These are phyloP conservation scores for Heliangelus exortis DNA, from an alignment of 2,797 vertebrate genomes.

Conservation along the genomic window DNA sequence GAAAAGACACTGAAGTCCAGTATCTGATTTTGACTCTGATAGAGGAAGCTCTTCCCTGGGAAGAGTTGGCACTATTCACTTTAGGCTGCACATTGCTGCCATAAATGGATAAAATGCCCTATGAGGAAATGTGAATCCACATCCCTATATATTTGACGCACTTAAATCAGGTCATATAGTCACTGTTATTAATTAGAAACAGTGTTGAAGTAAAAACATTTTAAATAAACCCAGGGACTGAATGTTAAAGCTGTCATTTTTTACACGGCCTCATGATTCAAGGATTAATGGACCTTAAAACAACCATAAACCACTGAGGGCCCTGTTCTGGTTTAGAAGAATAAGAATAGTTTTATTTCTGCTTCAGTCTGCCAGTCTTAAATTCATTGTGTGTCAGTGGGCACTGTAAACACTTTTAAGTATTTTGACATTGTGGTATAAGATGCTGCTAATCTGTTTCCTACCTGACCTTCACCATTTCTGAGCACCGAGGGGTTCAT, in stretches of 20 bases:
- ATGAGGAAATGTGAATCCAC: not conserved
- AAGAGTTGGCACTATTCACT: not conserved
- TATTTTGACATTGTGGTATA: slow-evolving; percentile 78
- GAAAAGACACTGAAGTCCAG: slow-evolving; percentile 5
- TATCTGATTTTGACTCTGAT: slow-evolving; percentile 5
- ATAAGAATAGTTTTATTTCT: slow-evolving; percentile 72
- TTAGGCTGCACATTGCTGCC: not conserved
- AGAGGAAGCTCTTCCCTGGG: not conserved
- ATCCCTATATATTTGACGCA: slow-evolving; percentile 41
- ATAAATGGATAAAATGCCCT: slow-evolving; percentile 20
- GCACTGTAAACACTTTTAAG: slow-evolving; percentile 83
- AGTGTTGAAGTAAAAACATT: slow-evolving; percentile 75
- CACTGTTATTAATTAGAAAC: slow-evolving; percentile 79
- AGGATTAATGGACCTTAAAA: slow-evolving; percentile 84
- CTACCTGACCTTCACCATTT: slow-evolving; percentile 76
- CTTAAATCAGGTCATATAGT: slow-evolving; percentile 65
- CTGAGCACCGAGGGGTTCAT: not conserved
- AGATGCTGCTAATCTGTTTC: slow-evolving; percentile 72
- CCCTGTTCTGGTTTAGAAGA: slow-evolving; percentile 72
- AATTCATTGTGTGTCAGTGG: slow-evolving; percentile 77
- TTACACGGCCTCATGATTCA: slow-evolving; percentile 82
- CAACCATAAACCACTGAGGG: slow-evolving; percentile 80
- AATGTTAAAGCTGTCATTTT: slow-evolving; percentile 81
- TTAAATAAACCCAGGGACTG: slow-evolving; percentile 76
- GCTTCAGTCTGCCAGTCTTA: slow-evolving; percentile 64